Evolutionary conservation across 1,140 invertebrate species (phyloP).

Genomic region (Monomorium pharaonis): DNA sequence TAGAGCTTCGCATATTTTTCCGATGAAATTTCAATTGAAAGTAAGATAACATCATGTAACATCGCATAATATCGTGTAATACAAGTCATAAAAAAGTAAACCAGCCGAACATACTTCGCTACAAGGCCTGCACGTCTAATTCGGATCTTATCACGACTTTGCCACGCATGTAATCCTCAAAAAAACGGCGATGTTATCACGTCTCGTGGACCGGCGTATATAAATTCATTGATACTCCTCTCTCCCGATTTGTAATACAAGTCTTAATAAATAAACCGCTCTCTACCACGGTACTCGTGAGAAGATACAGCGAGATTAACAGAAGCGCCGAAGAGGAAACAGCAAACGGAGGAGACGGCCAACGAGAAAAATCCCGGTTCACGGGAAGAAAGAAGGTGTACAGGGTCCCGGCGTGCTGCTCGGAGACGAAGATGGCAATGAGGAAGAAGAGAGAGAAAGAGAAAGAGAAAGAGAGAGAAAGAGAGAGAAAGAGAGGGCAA

Average conservation of each 20-base stretch:
- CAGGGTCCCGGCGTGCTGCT: neutral
- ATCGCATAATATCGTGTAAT: slow-evolving; percentile 32
- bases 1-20: slow-evolving; percentile 13
- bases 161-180: slow-evolving; percentile 8
- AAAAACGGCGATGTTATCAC: slow-evolving; percentile 60
- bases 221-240: slow-evolving; percentile 66
- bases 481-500: slow-evolving; percentile 58
- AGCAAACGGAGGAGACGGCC: slow-evolving; percentile 42
- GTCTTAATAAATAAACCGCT: slow-evolving; percentile 72
- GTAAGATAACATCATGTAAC: slow-evolving; percentile 22
- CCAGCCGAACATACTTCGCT: neutral
- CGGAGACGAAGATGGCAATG: slow-evolving; percentile 59
- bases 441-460: slow-evolving; percentile 65
- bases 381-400: neutral
- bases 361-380: slow-evolving; percentile 58
- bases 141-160: slow-evolving; percentile 9
- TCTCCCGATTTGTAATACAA: slow-evolving; percentile 68
- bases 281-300: slow-evolving; percentile 53
- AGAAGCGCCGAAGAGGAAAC: slow-evolving; percentile 60
- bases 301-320: slow-evolving; percentile 73
- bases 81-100: slow-evolving; percentile 35
- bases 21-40: slow-evolving; percentile 21
- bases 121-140: neutral
- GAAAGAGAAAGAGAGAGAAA: slow-evolving; percentile 63
- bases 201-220: slow-evolving; percentile 3